Base-by-base conservation (phyloP, 1,140 invertebrate species). In the Leptinotarsa undecemlineata region DNA sequence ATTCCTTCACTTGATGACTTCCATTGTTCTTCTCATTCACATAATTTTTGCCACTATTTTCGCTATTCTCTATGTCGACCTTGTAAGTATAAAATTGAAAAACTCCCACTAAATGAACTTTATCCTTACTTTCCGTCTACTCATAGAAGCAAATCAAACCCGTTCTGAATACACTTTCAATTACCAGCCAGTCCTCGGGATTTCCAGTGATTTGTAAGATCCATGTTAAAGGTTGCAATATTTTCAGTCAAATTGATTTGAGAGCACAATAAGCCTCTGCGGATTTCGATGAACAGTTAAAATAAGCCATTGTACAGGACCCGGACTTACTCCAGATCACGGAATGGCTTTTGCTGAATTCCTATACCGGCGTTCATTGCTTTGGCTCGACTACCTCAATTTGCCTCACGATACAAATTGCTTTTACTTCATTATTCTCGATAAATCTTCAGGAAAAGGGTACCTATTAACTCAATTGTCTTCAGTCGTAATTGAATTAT, bases 241-340 rank as follows among this genome's bases (percentile, higher is more conserved):
- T 81, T 79, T 79, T 79, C 78, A 63, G 76, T 78, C 78, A 81
- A 81, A 81, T 81, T 81, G 80, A 81, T 81, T 81, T 74, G 63
- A 60, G 67, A 74, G 78, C 80, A 77, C 78, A 81, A 78, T 79
- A 81, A 81, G 69, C 80, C 76, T 74, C 74, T 62, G 73, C 68
- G 80, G 80, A 79, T 81, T 81, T 77, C 80, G 77, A 78, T 76
- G 78, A 81, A 81, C 80, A 79, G 80, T 78, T 78, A 77, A 78
- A 81, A 76, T 81, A 81, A 81, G 78, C 80, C 78, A 79, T 81
- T 81, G 78, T 77, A 81, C 76, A 79, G 71, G 69, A 68, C 68
- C 78, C 73, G 26, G 72, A 76, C 80, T 81, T 81, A 81, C 80
- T 77, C 33, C 42, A 72, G 80, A 79, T 81, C 80, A 77, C 78